phyloP scores from a whole-genome alignment of 2,888 invertebrate species.

The Platerodrilus igneus region DNA sequence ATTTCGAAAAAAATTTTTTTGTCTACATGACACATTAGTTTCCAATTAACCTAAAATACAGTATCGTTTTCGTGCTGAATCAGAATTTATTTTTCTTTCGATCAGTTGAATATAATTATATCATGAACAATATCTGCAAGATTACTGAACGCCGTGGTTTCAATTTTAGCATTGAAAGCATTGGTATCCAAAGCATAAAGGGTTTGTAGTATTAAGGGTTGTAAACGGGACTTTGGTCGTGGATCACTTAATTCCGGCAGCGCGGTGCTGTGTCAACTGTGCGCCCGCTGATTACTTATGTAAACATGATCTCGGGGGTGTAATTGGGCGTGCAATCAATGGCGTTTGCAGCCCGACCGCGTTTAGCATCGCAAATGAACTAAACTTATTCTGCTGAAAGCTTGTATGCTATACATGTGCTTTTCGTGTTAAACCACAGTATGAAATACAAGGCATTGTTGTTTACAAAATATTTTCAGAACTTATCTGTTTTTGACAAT shows the following conservation, averaged over 20 bases:
- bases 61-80: too few species aligned
- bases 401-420: conserved; percentile 6
- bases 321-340: conserved; percentile 51
- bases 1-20: too few species aligned
- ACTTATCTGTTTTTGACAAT: too few species aligned
- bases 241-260: conserved; percentile 49
- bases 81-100: too few species aligned
- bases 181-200: conserved; percentile 22
- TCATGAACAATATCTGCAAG: too few species aligned
- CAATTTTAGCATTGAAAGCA: too few species aligned
- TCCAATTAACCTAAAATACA: too few species aligned
- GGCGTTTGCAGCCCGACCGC: conserved; percentile 44
- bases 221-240: conserved; percentile 30
- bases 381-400: conserved; percentile 28
- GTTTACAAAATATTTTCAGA: too few species aligned
- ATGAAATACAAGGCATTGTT: too few species aligned
- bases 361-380: conserved; percentile 45
- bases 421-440: not conserved
- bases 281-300: conserved; percentile 48
- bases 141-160: too few species aligned
- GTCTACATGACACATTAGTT: too few species aligned
- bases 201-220: conserved; percentile 28
- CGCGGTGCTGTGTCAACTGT: conserved; percentile 45
- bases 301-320: conserved; percentile 50
- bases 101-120: too few species aligned